phyloP scores from a whole-genome alignment of 2,888 invertebrate species.

The Hydraecia micacea region DNA sequence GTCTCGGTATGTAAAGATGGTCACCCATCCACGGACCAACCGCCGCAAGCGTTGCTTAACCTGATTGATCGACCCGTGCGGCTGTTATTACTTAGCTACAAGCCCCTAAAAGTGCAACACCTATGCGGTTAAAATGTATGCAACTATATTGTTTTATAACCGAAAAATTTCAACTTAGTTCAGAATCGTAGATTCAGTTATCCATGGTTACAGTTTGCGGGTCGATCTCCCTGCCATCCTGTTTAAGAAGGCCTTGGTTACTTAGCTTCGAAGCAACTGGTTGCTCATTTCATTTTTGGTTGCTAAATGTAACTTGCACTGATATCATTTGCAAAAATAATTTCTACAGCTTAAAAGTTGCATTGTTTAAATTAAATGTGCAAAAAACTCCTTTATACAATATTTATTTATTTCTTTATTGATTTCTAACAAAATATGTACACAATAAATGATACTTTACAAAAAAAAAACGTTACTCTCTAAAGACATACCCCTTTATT shows the following conservation, averaged over 20 bases:
- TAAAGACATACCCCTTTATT: not conserved
- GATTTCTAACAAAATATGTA: slow-evolving; percentile 37
- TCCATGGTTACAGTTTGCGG: too few species aligned
- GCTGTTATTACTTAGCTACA: too few species aligned
- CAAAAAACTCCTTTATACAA: not conserved
- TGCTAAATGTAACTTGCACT: not conserved
- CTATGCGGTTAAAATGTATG: too few species aligned
- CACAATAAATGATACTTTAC: slow-evolving; percentile 26
- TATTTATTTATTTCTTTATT: slow-evolving; percentile 31
- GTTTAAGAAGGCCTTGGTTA: not conserved
- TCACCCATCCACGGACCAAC: too few species aligned
- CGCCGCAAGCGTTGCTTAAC: too few species aligned
- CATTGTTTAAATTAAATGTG: slow-evolving; percentile 9
- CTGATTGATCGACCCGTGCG: too few species aligned
- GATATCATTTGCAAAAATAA: not conserved
- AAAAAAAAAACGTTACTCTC: not conserved
- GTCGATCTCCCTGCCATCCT: not conserved
- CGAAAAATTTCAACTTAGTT: too few species aligned
- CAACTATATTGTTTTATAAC: too few species aligned
- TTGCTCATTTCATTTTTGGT: slow-evolving; percentile 15
- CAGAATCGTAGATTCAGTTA: too few species aligned
- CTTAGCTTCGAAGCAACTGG: not conserved
- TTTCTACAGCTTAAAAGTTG: not conserved
- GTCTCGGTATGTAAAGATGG: too few species aligned
- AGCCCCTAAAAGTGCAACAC: too few species aligned